Percentiles rank a stretch among this genome's conserved stretches.
Conservation (phyloP, 2,113 vertebrate species). For the Dolichotis patagonum region DNA sequence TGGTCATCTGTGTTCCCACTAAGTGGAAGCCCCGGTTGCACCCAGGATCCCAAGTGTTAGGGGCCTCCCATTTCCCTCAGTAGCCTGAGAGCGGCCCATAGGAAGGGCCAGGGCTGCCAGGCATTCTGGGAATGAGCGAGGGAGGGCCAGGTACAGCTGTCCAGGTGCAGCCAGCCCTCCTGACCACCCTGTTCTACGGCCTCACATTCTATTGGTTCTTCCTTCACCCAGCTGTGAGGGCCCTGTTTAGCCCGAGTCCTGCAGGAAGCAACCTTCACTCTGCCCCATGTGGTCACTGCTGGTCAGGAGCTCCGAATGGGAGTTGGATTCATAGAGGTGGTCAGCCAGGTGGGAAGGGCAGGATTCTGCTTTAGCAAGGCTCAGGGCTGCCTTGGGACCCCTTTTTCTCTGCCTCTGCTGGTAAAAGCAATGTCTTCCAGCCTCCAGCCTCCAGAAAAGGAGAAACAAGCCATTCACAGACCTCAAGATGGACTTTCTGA, state of each 20-base stretch:
- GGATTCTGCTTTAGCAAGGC: not conserved
- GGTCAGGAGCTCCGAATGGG: not conserved
- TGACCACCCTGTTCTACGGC: not conserved
- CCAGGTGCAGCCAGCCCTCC: not conserved
- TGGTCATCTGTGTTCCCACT: not conserved
- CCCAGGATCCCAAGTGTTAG: not conserved
- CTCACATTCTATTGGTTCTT: not conserved
- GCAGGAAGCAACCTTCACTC: not conserved
- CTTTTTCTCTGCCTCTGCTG: not conserved
- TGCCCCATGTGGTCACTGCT: rapidly evolving
- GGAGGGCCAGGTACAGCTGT: not conserved
- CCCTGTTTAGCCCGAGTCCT: not conserved
- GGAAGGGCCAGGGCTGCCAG: not conserved
- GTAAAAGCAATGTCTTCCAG: not conserved
- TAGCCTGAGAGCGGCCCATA: not conserved
- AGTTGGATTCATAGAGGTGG: not conserved
- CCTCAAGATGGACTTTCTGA: not conserved
- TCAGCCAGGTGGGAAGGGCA: not conserved
- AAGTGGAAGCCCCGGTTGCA: not conserved
- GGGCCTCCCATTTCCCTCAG: not conserved
- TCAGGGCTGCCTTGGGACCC: not conserved
- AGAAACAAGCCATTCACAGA: not conserved
- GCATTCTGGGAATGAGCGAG: not conserved
- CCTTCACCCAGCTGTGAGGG: not conserved
- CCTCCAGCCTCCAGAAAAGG: too few relatives aligned